Percentiles rank a stretch among this genome's conserved stretches.
phyloP scores from a whole-genome alignment of 2,888 invertebrate genomes.

The Elmis aenea region DNA sequence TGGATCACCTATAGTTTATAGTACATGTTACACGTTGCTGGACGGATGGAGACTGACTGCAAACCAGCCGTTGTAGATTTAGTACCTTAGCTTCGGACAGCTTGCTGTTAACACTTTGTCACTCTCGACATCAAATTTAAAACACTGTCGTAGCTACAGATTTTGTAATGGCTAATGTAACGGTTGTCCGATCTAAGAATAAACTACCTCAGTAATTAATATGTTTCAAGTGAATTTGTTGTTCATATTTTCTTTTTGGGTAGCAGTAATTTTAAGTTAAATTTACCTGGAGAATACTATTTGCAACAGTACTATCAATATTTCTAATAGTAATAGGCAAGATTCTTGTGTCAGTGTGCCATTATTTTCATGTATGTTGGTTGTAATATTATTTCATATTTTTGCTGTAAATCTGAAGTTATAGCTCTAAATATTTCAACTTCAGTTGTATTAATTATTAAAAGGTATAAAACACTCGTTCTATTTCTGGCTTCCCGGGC shows the following conservation, averaged over 20 bases:
- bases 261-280: conserved; percentile 34
- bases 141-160: not conserved
- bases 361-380: conserved; percentile 40
- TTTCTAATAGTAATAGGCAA: conserved; percentile 26
- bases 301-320: conserved; percentile 34
- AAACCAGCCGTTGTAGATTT: conserved; percentile 48
- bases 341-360: conserved; percentile 47
- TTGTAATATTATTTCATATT: conserved; percentile 25
- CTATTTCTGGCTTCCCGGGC: no score
- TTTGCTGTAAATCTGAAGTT: conserved; percentile 7
- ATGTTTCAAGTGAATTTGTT: conserved; percentile 47
- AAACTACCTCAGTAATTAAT: conserved; percentile 51
- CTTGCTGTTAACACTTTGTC: not conserved
- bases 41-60: conserved; percentile 49
- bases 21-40: conserved; percentile 43
- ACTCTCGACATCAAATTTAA: not conserved
- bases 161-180: conserved; percentile 9
- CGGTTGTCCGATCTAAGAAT: conserved; percentile 47
- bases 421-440: conserved; percentile 3
- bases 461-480: no score
- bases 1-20: conserved; percentile 40
- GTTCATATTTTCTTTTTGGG: conserved; percentile 44
- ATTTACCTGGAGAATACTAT: conserved; percentile 44
- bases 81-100: conserved; percentile 47
- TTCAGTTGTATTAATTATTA: conserved; percentile 7